These are phyloP conservation scores for Spermophilus dauricus DNA, from an alignment of 2,113 vertebrate species.

Conservation along the genomic window DNA sequence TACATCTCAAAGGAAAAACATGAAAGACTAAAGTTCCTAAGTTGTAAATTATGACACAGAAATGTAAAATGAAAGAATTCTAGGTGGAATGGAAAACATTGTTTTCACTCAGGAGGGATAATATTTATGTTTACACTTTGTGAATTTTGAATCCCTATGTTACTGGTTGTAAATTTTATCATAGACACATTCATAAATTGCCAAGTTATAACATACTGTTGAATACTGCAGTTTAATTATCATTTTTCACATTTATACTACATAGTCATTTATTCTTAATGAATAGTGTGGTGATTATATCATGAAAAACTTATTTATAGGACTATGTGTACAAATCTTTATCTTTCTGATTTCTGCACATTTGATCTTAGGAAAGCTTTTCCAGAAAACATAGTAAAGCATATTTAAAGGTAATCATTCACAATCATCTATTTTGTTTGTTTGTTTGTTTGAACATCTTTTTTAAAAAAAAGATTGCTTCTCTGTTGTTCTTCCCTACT, in stretches of 20 bases:
- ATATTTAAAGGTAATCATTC: not conserved
- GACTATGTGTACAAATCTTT: not conserved
- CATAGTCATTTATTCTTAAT: not conserved
- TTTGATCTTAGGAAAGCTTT: not conserved
- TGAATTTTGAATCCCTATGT: not conserved
- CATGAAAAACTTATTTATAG: not conserved
- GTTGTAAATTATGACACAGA: conserved; percentile 61
- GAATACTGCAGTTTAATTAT: not conserved
- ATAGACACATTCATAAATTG: conserved; percentile 32
- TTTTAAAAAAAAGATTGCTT: not conserved
- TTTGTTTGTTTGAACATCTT: not conserved
- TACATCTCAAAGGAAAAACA: conserved; percentile 75
- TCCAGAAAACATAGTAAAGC: not conserved
- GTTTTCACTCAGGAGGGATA: conserved; percentile 49
- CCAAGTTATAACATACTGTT: not conserved
- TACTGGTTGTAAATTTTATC: conserved; percentile 8
- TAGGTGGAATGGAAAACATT: conserved; percentile 32
- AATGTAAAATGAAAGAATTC: conserved; percentile 73
- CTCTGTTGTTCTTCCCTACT: not conserved
- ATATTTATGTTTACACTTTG: conserved; percentile 33
- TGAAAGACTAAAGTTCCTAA: conserved; percentile 65
- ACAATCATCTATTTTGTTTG: not conserved
- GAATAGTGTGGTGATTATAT: not conserved
- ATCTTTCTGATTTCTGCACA: not conserved
- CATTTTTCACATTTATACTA: not conserved